Evolutionary conservation across 2,888 invertebrate species (phyloP).

Genomic region (Blera fallax): DNA sequence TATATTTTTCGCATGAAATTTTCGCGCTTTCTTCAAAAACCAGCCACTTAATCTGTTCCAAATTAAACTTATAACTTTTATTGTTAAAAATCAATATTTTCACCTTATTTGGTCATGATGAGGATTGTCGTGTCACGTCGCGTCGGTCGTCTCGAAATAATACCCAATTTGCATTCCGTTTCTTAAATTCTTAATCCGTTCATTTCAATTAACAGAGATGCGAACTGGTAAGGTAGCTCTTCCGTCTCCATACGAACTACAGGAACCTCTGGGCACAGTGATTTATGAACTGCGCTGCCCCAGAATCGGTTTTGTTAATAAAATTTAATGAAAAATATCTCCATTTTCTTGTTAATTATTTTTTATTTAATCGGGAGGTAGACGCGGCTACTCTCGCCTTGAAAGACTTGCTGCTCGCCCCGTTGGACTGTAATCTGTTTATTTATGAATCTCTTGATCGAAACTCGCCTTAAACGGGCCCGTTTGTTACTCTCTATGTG

Average conservation of each 20-base stretch:
- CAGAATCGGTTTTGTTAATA: conserved; percentile 50
- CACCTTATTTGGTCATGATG: too few relatives aligned
- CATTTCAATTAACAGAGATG: conserved; percentile 31
- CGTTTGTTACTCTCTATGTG: neutral
- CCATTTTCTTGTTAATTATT: conserved; percentile 63
- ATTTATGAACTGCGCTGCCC: conserved; percentile 49
- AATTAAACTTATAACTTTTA: too few relatives aligned
- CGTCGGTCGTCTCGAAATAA: neutral
- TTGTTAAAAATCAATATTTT: too few relatives aligned
- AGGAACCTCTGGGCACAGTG: neutral
- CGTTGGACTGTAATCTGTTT: conserved; percentile 52
- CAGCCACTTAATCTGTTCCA: too few relatives aligned
- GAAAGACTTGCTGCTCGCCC: neutral
- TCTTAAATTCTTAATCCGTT: conserved; percentile 20
- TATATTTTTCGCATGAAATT: too few relatives aligned
- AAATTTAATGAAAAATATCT: conserved; percentile 60
- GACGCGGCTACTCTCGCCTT: neutral
- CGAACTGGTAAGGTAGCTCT: conserved; percentile 5
- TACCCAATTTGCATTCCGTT: conserved; percentile 25
- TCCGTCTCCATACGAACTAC: neutral
- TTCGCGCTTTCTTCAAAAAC: too few relatives aligned
- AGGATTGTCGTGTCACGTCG: too few relatives aligned
- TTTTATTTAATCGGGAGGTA: conserved; percentile 45
- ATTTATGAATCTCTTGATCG: conserved; percentile 52
- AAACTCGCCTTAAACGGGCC: conserved; percentile 36